Conservation (phyloP, 1,140 invertebrate genomes). For the Dysdera silvatica region DNA sequence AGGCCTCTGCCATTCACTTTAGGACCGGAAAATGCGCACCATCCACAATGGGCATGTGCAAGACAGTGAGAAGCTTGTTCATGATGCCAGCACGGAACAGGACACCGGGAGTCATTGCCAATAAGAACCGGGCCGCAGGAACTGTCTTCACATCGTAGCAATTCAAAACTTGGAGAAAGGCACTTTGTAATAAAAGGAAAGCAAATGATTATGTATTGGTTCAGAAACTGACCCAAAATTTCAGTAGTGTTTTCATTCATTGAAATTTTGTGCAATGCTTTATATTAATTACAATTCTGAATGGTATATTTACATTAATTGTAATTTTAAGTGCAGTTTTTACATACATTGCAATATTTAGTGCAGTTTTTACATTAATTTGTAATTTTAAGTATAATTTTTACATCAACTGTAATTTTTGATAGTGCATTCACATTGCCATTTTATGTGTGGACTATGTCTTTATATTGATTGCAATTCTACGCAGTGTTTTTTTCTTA, state of each 20-base stretch:
- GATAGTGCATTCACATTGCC: too few species aligned
- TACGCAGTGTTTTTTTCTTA: too few species aligned
- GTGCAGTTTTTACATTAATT: not conserved
- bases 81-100: slow-evolving; percentile 64
- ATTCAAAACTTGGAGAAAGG: slow-evolving; percentile 72
- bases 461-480: too few species aligned
- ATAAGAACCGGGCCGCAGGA: slow-evolving; percentile 73
- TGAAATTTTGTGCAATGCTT: too few species aligned
- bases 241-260: not conserved
- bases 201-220: not conserved
- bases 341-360: slow-evolving; percentile 14
- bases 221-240: not conserved
- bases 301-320: too few species aligned
- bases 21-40: slow-evolving; percentile 46
- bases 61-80: slow-evolving; percentile 80
- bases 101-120: slow-evolving; percentile 59
- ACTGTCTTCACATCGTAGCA: slow-evolving; percentile 76
- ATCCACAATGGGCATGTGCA: slow-evolving; percentile 68
- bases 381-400: too few species aligned
- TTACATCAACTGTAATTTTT: too few species aligned
- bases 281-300: too few species aligned
- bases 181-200: too few species aligned
- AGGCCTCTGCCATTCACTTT: slow-evolving; percentile 45
- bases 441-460: too few species aligned
- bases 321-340: too few species aligned